Base-by-base conservation (phyloP, 2,113 vertebrate genomes). In the Dromiciops gliroides region DNA sequence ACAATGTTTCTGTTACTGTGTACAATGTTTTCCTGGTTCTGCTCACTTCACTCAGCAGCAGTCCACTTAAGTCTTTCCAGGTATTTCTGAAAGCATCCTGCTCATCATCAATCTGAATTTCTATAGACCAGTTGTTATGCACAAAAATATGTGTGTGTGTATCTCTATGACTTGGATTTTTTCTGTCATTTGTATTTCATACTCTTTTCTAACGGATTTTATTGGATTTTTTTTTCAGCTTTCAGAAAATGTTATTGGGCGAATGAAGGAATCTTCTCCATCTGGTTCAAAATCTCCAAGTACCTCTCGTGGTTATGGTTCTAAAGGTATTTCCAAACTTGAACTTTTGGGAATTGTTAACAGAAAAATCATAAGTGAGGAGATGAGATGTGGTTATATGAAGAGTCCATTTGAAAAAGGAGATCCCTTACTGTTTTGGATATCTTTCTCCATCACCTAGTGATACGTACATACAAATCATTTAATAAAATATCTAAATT, bases 191-290 rank as follows among this genome's bases (percentile, higher is more conserved):
- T 96, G 92, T 93, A 51, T 51, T 95, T 23, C 22, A 93, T 53
- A 52, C 94, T 88, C 96, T 93, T 96, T 95, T 94, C 51, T 89
- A 37, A 89, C 49, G 93, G 92, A 95, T 97, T 97, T 94, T 94
- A 95, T 97, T 96, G 95, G 94, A 53, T 90, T 37, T 60, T 60
- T 60, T 97, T 95, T 97, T 28, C 99, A 99, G 99, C 98, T 99
- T 0, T 99, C 99, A 0, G 99, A 99, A 96, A 99, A 99, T 92
- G 98, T 99, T 97, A 99, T 99, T 94, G 99, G 99, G 93, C 99
- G 99, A 11, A 99, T 99, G 99, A 99, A 99, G 98, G 99, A 99
- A 48, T 98, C 99, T 0, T 97, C 98, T 92, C 98, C 98, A 0
- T 89, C 98, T 49, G 1, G 19, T 28, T 96, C 97, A 89, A 98